Conservation (phyloP, 2,113 vertebrate genomes). For the Oceanodroma tethys region DNA sequence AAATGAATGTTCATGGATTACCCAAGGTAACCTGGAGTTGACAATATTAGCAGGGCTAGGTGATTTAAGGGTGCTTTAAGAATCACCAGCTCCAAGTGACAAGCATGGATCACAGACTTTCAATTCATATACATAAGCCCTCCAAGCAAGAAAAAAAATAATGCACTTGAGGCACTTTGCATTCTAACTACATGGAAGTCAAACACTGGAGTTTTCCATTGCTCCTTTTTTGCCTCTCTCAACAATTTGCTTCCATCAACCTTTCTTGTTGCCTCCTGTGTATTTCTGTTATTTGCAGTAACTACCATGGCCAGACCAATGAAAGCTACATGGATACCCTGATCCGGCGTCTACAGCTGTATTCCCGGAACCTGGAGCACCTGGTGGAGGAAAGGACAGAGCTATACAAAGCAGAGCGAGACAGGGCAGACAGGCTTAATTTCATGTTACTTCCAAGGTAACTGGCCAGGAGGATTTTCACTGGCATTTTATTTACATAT, state of each 20-base stretch:
- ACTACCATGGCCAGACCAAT: slow-evolving; percentile 87
- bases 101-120: neutral
- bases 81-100: neutral
- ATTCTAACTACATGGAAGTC: neutral
- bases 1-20: neutral
- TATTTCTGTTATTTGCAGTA: slow-evolving; percentile 69
- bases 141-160: neutral
- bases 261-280: neutral
- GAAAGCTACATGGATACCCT: slow-evolving; percentile 98
- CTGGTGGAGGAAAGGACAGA: slow-evolving; percentile 92
- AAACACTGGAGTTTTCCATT: neutral
- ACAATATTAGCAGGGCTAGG: neutral
- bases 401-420: slow-evolving; percentile 93
- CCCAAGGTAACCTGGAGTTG: neutral
- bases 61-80: neutral
- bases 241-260: neutral
- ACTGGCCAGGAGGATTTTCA: neutral
- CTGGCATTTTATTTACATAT: neutral
- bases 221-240: neutral
- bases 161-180: neutral
- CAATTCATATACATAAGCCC: neutral
- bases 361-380: slow-evolving; percentile 91
- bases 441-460: slow-evolving; percentile 95
- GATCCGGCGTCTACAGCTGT: slow-evolving; percentile 93
- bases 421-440: slow-evolving; percentile 93